Conservation (phyloP, 1,140 invertebrate species). For the Ceratitis capitata region DNA sequence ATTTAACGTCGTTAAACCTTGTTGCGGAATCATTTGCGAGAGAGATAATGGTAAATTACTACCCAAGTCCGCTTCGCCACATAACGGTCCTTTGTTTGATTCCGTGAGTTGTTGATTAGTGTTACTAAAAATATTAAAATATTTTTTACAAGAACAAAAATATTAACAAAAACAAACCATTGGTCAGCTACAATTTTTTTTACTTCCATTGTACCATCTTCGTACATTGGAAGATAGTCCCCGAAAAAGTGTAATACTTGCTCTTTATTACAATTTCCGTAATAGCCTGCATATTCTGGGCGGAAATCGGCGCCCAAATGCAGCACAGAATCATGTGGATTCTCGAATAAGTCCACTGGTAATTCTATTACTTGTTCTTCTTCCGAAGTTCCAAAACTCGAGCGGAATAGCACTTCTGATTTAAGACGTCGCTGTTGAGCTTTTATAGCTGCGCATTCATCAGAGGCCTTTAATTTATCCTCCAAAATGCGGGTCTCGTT, state of each 20-base stretch:
- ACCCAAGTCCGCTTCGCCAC: background rate
- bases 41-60: background rate
- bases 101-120: background rate
- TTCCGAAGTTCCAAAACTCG: background rate
- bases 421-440: background rate
- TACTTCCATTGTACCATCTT: conserved; percentile 41
- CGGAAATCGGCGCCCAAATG: conserved; percentile 40
- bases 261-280: conserved; percentile 43
- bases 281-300: conserved; percentile 43
- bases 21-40: background rate
- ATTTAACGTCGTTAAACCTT: background rate
- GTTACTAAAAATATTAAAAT: background rate
- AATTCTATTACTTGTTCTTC: conserved; percentile 43
- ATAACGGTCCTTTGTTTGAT: background rate
- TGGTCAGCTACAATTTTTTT: conserved; percentile 41
- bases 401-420: background rate
- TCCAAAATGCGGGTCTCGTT: conserved; percentile 37
- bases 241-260: conserved; percentile 42
- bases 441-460: conserved; percentile 19
- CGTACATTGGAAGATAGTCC: conserved; percentile 44
- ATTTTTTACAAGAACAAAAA: background rate
- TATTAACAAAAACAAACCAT: background rate
- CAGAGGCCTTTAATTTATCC: conserved; percentile 38
- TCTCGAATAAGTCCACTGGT: conserved; percentile 43
- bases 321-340: conserved; percentile 43